Conservation (phyloP, 2,113 vertebrate species). For the Saguinus midas region DNA sequence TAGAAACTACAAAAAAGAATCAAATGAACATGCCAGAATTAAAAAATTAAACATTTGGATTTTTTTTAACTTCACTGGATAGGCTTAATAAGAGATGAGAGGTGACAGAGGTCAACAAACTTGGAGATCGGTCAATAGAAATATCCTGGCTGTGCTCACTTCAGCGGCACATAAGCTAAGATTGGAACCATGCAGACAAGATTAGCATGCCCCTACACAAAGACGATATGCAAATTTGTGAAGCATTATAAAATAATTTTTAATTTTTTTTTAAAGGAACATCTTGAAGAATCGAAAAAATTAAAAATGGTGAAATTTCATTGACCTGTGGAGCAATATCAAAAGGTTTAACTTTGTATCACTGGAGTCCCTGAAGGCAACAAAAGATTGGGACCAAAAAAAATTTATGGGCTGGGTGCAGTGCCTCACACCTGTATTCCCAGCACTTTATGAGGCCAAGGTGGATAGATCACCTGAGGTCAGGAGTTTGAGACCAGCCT, state of each 20-base stretch:
- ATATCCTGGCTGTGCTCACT: neutral
- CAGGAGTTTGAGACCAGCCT: too few species aligned
- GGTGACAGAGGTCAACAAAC: neutral
- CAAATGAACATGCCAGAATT: conserved; percentile 8
- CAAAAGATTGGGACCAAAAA: neutral
- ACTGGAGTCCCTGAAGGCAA: neutral
- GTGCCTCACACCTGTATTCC: too few species aligned
- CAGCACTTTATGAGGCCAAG: too few species aligned
- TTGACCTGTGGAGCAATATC: neutral
- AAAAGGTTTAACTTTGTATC: neutral
- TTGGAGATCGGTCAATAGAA: neutral
- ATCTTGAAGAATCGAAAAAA: neutral
- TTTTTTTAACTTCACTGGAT: neutral
- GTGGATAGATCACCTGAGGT: too few species aligned
- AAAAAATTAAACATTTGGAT: neutral
- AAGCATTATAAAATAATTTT: too few species aligned
- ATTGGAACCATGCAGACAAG: too few species aligned
- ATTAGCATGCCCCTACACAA: too few species aligned
- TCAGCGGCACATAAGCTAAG: too few species aligned
- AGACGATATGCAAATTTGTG: too few species aligned
- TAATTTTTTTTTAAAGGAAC: neutral
- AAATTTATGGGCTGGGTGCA: neutral
- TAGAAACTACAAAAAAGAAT: neutral
- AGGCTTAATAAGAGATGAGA: neutral
- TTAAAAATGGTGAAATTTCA: neutral